phyloP scores from a whole-genome alignment of 1,140 invertebrate species.

The Drosophila nigrodunni region DNA sequence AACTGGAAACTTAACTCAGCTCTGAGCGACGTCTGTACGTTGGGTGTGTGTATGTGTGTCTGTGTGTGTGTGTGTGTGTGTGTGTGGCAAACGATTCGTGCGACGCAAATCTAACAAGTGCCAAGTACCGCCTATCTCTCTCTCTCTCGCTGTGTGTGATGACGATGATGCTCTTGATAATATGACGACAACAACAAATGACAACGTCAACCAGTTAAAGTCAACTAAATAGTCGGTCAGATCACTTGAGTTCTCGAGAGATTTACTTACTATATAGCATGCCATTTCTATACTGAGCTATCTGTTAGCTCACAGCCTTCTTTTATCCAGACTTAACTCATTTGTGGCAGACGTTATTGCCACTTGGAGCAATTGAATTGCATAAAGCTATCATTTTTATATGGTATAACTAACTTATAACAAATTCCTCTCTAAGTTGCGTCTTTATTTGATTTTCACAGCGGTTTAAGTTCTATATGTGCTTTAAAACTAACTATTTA shows the following conservation, averaged over 20 bases:
- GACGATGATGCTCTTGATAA: slow-evolving; percentile 29
- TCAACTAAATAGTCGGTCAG: slow-evolving; percentile 53
- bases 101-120: slow-evolving; percentile 74
- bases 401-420: no score
- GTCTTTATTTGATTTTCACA: no score
- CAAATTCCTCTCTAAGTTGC: no score
- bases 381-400: no score
- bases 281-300: background rate
- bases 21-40: slow-evolving; percentile 8
- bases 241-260: slow-evolving; percentile 32
- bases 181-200: slow-evolving; percentile 16
- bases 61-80: slow-evolving; percentile 2
- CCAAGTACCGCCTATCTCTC: slow-evolving; percentile 13
- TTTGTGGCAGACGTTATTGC: no score
- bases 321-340: no score
- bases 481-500: no score
- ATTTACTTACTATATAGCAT: slow-evolving; percentile 13
- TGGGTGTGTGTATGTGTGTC: slow-evolving; percentile 2
- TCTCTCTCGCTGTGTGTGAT: slow-evolving; percentile 12
- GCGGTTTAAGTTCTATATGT: no score
- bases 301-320: no score
- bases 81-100: slow-evolving; percentile 58
- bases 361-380: no score
- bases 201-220: slow-evolving; percentile 34
- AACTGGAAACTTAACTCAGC: slow-evolving; percentile 60